These are phyloP conservation scores for Brachionus sp. DNA, from an alignment of 1,140 invertebrate genomes.

Conservation along the genomic window DNA sequence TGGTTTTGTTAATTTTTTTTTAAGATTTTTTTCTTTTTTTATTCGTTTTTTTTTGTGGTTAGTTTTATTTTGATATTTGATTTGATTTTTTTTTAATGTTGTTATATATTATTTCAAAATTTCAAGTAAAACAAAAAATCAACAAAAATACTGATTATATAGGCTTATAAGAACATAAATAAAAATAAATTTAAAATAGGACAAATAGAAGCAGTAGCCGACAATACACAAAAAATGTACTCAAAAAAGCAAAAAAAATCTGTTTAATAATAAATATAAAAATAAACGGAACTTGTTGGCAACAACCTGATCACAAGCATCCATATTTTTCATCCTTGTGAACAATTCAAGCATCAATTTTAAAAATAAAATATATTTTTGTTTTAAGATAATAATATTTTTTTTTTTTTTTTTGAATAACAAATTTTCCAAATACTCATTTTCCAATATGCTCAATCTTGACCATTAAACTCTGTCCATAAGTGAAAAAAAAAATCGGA, in stretches of 20 bases:
- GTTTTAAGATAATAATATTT: no score
- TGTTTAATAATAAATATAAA: background rate
- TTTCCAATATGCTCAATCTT: background rate
- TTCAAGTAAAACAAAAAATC: conserved; percentile 30
- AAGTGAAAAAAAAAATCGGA: background rate
- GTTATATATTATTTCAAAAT: conserved; percentile 41
- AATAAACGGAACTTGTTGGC: background rate
- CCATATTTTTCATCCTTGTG: background rate
- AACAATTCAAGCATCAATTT: background rate
- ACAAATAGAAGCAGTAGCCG: conserved; percentile 6
- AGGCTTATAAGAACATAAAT: background rate
- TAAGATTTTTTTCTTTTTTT: conserved; percentile 42
- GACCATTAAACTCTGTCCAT: background rate
- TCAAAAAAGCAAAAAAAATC: conserved; percentile 6
- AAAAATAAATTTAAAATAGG: background rate
- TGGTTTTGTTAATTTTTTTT: conserved; percentile 21
- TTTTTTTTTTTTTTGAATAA: background rate
- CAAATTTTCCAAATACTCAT: background rate
- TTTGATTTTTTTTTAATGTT: background rate
- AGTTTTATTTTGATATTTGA: background rate
- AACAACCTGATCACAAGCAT: background rate
- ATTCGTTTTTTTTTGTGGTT: background rate
- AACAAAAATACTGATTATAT: background rate
- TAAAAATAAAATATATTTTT: background rate
- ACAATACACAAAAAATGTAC: background rate